These are phyloP conservation scores for Callorhinus ursinus DNA, from an alignment of 2,113 vertebrate species.

Conservation along the genomic window DNA sequence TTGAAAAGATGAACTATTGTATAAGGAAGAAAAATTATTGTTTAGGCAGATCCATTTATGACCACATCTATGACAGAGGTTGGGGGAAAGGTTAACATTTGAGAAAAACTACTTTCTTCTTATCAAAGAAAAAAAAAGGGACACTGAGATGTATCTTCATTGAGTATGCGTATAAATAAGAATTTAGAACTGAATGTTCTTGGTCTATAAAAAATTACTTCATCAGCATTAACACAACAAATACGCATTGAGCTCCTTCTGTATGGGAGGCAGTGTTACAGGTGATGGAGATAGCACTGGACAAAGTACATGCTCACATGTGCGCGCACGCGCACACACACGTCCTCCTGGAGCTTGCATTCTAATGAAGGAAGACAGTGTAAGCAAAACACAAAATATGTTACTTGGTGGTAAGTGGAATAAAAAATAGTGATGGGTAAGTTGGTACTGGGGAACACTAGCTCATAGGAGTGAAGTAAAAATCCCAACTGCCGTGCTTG, in stretches of 20 bases:
- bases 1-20: background rate
- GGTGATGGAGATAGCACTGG: background rate
- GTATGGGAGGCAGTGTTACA: too few species aligned
- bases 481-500: background rate
- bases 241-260: background rate
- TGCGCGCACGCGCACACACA: fast-evolving
- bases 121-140: background rate
- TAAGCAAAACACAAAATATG: background rate
- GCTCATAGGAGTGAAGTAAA: background rate
- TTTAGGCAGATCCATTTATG: background rate
- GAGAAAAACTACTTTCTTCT: background rate
- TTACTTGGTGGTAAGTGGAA: background rate
- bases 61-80: too few species aligned
- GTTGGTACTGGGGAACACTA: background rate
- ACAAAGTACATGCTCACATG: fast-evolving
- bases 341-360: background rate
- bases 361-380: background rate
- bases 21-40: background rate
- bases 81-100: background rate
- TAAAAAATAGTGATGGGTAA: background rate
- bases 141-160: background rate
- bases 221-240: background rate
- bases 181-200: background rate
- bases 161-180: background rate
- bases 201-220: background rate